Conservation (phyloP, 2,113 vertebrate species). For the Gymnogyps californianus region DNA sequence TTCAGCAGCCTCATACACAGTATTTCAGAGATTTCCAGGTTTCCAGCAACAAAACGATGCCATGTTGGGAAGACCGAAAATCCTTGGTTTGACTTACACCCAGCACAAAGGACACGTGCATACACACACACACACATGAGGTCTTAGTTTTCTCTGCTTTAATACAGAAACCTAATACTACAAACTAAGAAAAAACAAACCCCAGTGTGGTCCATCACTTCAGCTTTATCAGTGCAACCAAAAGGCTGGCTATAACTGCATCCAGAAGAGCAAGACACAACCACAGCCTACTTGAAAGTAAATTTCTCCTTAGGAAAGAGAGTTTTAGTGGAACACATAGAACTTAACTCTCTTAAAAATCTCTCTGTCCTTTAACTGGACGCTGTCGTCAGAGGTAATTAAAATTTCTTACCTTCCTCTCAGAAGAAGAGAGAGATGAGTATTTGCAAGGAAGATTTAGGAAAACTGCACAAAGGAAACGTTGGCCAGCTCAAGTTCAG, state of each 20-base stretch:
- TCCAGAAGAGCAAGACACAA: not conserved
- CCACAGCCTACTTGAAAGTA: not conserved
- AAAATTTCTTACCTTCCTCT: not conserved
- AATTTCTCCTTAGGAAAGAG: not conserved
- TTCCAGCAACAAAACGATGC: not conserved
- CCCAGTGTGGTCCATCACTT: not conserved
- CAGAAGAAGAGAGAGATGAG: not conserved
- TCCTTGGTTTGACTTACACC: not conserved
- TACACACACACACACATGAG: fast-evolving
- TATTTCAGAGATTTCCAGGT: not conserved
- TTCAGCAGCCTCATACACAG: not conserved
- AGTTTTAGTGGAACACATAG: not conserved
- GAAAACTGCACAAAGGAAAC: not conserved
- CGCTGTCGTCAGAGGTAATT: not conserved
- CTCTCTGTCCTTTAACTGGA: not conserved
- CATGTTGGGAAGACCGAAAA: not conserved
- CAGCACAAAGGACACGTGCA: not conserved
- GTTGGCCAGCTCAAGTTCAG: not conserved
- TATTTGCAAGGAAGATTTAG: not conserved
- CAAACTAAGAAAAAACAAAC: not conserved
- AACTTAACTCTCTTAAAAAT: not conserved
- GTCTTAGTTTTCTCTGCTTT: not conserved
- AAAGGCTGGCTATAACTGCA: not conserved
- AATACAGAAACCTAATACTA: not conserved
- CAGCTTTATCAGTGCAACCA: not conserved